phyloP scores from a whole-genome alignment of 2,113 vertebrate species.

The Sterrhoptilus dennistouni region DNA sequence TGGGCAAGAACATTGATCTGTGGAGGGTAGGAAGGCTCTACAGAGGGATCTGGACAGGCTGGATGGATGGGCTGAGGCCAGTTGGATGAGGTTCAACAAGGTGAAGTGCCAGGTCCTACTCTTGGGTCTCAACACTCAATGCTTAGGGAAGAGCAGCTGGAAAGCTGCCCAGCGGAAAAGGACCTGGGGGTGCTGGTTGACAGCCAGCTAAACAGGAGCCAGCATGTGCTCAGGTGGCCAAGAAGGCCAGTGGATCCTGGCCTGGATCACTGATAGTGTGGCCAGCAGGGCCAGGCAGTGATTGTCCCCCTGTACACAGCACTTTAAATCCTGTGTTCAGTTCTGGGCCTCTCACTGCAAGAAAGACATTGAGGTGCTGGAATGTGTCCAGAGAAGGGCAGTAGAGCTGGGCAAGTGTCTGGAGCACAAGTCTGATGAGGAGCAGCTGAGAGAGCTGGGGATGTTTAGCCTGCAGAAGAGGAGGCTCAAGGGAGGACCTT shows the following conservation, averaged over 20 bases:
- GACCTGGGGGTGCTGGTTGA: not conserved
- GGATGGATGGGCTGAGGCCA: not conserved
- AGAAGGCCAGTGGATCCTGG: not conserved
- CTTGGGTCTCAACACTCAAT: not conserved
- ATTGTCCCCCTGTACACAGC: not conserved
- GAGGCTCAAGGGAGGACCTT: not conserved
- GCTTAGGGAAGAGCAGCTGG: not conserved
- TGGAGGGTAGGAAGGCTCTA: not conserved
- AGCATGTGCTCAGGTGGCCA: not conserved
- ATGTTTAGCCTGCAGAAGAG: not conserved
- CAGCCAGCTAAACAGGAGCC: not conserved
- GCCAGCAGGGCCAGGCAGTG: not conserved
- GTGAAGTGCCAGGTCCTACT: not conserved
- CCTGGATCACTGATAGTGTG: not conserved
- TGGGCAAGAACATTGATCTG: not conserved
- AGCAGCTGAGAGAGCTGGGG: not conserved
- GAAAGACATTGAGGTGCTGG: not conserved
- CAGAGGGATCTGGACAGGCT: not conserved
- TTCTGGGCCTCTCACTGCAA: not conserved
- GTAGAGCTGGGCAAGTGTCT: rapidly evolving
- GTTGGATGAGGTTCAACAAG: not conserved
- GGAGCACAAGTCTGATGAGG: not conserved
- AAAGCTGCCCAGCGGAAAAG: not conserved
- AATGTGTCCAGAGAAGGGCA: not conserved
- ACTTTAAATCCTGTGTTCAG: not conserved